Conservation (phyloP, 1,140 invertebrate genomes). For the Drosophila watanabei region DNA sequence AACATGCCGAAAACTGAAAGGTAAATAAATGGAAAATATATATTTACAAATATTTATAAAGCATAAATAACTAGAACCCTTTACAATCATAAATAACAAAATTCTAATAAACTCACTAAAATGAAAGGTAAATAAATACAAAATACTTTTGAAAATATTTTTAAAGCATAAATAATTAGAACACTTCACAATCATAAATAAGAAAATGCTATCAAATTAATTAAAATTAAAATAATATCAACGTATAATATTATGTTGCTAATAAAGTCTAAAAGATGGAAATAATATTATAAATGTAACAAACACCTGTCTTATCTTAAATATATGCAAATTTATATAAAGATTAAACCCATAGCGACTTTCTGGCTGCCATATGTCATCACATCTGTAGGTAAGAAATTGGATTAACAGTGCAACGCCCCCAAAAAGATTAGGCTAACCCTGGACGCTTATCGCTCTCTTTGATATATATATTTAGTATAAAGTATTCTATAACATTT, state of each 20-base stretch:
- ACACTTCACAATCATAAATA: too few relatives aligned
- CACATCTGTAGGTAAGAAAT: not conserved
- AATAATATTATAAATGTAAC: too few relatives aligned
- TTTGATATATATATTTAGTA: not conserved
- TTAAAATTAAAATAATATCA: too few relatives aligned
- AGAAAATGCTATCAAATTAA: too few relatives aligned
- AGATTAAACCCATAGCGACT: not conserved
- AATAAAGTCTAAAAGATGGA: too few relatives aligned
- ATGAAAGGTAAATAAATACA: too few relatives aligned
- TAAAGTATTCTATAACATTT: not conserved
- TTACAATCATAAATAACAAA: not conserved
- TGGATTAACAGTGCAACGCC: constrained; percentile 16
- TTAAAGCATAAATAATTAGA: too few relatives aligned
- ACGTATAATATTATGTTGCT: too few relatives aligned
- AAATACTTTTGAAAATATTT: too few relatives aligned
- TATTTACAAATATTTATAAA: not conserved
- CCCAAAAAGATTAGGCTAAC: constrained; percentile 35
- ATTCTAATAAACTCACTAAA: not conserved
- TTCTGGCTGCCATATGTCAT: not conserved
- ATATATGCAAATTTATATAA: not conserved
- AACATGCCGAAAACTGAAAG: constrained; percentile 58
- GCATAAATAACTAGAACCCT: not conserved
- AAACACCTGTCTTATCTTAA: not conserved
- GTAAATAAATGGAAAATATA: not conserved
- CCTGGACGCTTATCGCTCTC: not conserved